phyloP scores from a whole-genome alignment of 2,797 vertebrate genomes.

The Pseudotriccus pelzelni region DNA sequence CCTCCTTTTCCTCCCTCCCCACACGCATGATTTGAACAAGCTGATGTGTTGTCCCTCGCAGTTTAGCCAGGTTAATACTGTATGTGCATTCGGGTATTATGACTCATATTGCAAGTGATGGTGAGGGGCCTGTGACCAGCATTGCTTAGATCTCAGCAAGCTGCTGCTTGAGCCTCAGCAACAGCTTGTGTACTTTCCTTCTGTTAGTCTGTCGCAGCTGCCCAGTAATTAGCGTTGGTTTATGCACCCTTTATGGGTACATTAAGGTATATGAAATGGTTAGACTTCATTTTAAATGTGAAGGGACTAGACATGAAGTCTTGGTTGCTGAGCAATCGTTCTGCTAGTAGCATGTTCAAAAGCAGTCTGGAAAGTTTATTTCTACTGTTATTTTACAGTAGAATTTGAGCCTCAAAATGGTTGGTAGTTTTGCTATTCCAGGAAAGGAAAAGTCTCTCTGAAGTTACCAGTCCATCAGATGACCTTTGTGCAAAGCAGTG shows the following conservation, averaged over 20 bases:
- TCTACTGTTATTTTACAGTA: not conserved
- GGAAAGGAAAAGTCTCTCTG: not conserved
- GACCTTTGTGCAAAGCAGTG: not conserved
- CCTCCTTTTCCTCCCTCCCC: not conserved
- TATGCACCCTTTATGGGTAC: not conserved
- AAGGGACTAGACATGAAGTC: not conserved
- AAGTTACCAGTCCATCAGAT: not conserved
- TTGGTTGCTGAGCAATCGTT: not conserved
- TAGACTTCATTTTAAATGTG: not conserved
- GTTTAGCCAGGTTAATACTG: not conserved
- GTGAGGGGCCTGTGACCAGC: fast-evolving
- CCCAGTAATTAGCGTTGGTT: not conserved
- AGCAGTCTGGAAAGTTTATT: not conserved
- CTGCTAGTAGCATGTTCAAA: not conserved
- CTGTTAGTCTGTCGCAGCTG: not conserved
- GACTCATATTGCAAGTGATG: not conserved
- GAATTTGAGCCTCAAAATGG: not conserved
- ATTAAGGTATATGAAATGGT: not conserved
- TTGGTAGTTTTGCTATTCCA: not conserved
- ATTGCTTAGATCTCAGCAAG: not conserved
- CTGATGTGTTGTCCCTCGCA: no score
- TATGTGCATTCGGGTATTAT: not conserved
- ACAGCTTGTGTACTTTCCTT: not conserved
- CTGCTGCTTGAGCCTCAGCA: not conserved
- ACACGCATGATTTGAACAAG: fast-evolving